Base-by-base conservation (phyloP, 64 coral and sea anemone genomes). In the Acropora yongei region DNA sequence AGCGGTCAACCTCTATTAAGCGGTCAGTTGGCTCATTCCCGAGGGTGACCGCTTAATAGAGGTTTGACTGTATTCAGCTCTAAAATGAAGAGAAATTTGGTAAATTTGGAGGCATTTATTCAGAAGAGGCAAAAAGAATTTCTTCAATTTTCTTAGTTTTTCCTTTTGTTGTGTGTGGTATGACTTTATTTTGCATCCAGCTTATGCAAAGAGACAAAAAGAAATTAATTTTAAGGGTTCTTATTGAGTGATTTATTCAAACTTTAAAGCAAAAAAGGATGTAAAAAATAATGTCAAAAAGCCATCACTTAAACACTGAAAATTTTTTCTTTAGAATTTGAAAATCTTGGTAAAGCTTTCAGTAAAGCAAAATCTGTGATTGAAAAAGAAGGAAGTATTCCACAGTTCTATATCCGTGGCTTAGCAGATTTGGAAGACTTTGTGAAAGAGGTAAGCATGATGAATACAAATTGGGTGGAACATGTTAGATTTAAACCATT, bases 261-360 rank as follows among this genome's bases (percentile, higher is more conserved):
- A 30, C 30, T 30, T 30, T 30, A 30, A 30, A 30, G 30, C 30
- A 30, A 30, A 30, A 30, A 30, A 30, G 30, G 30, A 30, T 30
- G 30, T 30, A 30, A 30, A 30, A 7, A 10, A 55, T 55, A 55
- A 1, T 55, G 5, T 55, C 10, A 10, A 55, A 39, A 78, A 41
- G 41, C 6, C 7, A 47, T 5, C 41, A 7, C 49, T 46, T 49
- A 46, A 20, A 51, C 8, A 53, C 50, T 88, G 53, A 30, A 30
- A 30, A 30, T 30, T 30, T 19, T 76, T 6, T 40, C 14, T 76
- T 68, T 47, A 98, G 97, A 98, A 77, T 98, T 98, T 96, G 97
- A 98, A 80, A 98, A 98, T 77, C 94, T 98, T 88, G 97, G 97
- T 20, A 93, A 93, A 85, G 97, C 97, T 65, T 96, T 88, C 39